Base-by-base conservation (phyloP, 1,140 invertebrate genomes). In the Brachionus manjavacas region DNA sequence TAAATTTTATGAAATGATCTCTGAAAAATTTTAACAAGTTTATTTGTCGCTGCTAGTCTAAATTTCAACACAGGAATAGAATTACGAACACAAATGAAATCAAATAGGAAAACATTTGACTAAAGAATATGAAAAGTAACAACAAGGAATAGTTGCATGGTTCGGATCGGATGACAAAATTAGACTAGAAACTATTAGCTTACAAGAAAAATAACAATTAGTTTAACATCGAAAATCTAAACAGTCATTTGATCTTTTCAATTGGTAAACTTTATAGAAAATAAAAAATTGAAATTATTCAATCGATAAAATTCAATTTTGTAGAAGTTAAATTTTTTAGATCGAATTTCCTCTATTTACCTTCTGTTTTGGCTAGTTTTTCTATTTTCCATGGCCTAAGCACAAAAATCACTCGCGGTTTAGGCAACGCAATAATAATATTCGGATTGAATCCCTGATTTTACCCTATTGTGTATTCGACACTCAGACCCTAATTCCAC, bases 221-320 rank as follows among this genome's bases (percentile, higher is more conserved):
- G 23, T 31, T 35, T 31, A 39, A 68, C 66, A 31, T 68, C 66
- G 66, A 39, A 68, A 60, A 68, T 68, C 66, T 31, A 72, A 72
- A 39, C 39, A 72, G 68, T 41, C 68, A 72, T 72, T 72, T 72
- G 68, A 72, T 72, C 68, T 72, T 72, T 39, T 72, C 25, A 31
- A 68, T 39, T 68, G 31, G 66, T 68, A 68, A 68, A 68, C 25
- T 68, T 31, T 35, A 35, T 35, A 28, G n/a, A 39, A 72, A 39
- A n/a, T n/a, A n/a, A 72, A 72, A 72, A 41, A 72, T 72, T 72
- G n/a, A 72, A 72, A 72, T 72, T 72, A 72, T 72, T 72, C 68
- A 72, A 72, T 72, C 28, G 68, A 72, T 39, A 72, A 72, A 72
- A 72, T 16, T 72, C 35, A 41, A 72, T 41, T 72, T 72, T 41